phyloP scores from a whole-genome alignment of 2,797 vertebrate genomes.

The Mormyrus hasselquistii region DNA sequence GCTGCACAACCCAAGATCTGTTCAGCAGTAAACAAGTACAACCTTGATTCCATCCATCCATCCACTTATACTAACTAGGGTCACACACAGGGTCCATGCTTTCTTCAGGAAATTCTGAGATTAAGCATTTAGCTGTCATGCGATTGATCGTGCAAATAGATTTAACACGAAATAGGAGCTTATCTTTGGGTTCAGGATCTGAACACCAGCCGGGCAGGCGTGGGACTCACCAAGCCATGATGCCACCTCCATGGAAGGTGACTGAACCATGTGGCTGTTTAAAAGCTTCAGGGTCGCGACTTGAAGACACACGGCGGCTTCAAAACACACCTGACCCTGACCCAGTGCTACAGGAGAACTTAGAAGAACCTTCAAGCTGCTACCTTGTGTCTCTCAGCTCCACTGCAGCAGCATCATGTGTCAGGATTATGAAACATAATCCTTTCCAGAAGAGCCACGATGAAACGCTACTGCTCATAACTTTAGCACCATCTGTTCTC shows the following conservation, averaged over 20 bases:
- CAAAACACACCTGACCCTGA: not conserved
- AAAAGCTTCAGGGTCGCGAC: not conserved
- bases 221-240: not conserved
- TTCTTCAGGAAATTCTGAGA: not conserved
- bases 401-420: not conserved
- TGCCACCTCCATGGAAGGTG: not conserved
- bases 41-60: not conserved
- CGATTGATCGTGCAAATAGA: too few species aligned
- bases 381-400: not conserved
- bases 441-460: not conserved
- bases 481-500: not conserved
- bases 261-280: not conserved
- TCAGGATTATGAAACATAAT: not conserved
- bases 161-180: too few species aligned
- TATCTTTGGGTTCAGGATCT: not conserved
- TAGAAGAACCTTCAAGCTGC: not conserved
- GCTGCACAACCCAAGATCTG: conserved; percentile 63
- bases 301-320: not conserved
- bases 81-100: not conserved
- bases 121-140: not conserved
- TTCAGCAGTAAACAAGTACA: not conserved
- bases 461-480: not conserved
- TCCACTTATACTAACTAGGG: not conserved
- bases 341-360: not conserved
- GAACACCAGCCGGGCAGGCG: not conserved